Percentiles rank a stretch among this genome's conserved stretches.
Evolutionary conservation across 2,113 vertebrate genomes (phyloP).

Genomic region (Origma solitaria): DNA sequence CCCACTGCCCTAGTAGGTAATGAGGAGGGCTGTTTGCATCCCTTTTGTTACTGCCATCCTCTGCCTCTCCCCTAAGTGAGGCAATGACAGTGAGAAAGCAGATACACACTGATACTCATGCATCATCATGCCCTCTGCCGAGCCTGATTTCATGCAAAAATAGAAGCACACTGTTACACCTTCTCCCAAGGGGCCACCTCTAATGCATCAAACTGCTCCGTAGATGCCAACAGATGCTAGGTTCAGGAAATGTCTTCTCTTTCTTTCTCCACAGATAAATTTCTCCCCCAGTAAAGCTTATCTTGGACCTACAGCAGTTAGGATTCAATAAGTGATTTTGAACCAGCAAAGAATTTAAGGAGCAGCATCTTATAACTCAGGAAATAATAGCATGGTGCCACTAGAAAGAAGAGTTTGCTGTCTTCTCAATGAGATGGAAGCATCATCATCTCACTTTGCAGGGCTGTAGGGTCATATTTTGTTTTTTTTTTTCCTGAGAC

Average conservation of each 20-base stretch:
- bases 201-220: neutral
- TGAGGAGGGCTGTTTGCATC: neutral
- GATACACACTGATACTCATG: neutral
- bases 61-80: neutral
- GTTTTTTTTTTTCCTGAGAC: neutral
- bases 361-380: neutral
- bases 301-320: neutral
- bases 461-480: neutral
- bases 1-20: neutral
- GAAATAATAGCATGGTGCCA: neutral
- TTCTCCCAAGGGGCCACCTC: neutral
- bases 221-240: neutral
- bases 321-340: neutral
- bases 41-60: neutral
- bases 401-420: neutral
- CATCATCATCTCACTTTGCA: neutral
- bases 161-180: slow-evolving; percentile 3
- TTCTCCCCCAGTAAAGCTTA: neutral
- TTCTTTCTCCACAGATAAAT: neutral
- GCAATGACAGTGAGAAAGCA: neutral
- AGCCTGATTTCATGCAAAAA: slow-evolving; percentile 44
- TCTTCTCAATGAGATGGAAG: neutral
- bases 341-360: neutral
- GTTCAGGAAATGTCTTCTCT: neutral
- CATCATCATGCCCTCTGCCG: neutral